Conservation (phyloP, 2,888 invertebrate genomes). For the Hedychridium roseum region DNA sequence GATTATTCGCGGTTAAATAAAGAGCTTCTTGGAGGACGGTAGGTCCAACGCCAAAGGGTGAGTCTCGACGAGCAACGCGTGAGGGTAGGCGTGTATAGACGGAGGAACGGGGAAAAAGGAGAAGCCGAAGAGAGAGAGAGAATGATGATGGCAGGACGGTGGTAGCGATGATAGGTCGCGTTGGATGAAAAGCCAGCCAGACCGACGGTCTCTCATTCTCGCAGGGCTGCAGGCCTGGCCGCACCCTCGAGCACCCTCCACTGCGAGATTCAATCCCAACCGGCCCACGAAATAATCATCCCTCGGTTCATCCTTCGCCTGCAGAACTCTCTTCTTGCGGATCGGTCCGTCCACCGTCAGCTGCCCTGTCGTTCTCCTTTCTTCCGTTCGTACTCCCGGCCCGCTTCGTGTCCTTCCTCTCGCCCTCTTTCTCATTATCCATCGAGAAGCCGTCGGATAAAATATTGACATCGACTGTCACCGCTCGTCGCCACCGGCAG, state of each 20-base stretch:
- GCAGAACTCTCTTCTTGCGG: constrained; percentile 50
- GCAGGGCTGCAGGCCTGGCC: constrained; percentile 44
- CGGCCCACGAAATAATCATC: constrained; percentile 61
- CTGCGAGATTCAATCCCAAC: constrained; percentile 58
- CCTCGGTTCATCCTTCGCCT: constrained; percentile 53
- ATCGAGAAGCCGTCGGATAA: constrained; percentile 16
- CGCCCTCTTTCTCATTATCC: constrained; percentile 9
- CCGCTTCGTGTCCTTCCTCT: constrained; percentile 11
- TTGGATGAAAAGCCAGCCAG: constrained; percentile 50
- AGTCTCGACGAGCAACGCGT: background rate
- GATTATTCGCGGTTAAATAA: constrained; percentile 58
- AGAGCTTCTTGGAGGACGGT: constrained; percentile 41
- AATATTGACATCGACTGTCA: constrained; percentile 12
- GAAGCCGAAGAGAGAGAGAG: background rate
- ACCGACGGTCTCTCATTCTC: constrained; percentile 50
- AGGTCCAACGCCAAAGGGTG: constrained; percentile 7
- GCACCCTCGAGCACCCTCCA: constrained; percentile 58
- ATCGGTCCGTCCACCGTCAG: constrained; percentile 42
- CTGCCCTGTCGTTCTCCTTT: constrained; percentile 1
- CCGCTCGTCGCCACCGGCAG: too few relatives aligned
- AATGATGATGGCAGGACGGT: constrained; percentile 19
- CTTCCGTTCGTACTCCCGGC: background rate
- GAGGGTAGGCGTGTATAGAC: background rate
- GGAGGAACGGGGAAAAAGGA: constrained; percentile 1
- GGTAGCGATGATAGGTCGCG: constrained; percentile 24